Evolutionary conservation across 2,113 vertebrate genomes (phyloP), one percentile per base, ranked within the genome.

Genomic region (Ardeotis arabs): DNA sequence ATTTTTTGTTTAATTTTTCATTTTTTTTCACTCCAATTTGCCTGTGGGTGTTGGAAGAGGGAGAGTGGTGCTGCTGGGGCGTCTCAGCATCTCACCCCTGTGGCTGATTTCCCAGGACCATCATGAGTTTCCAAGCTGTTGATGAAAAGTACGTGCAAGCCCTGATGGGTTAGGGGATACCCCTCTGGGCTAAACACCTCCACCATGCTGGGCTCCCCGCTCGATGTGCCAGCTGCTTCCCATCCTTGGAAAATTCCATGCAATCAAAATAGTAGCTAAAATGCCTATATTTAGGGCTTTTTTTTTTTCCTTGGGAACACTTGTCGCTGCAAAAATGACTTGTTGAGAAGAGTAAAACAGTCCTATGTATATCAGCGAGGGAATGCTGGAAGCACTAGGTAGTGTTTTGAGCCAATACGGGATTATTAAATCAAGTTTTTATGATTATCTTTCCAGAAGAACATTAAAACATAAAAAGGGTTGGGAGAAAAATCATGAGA

Each of bases 171-270:
- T 84, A 77, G 28, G 41, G 14, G 24, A 58, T 45, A 44, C 2
- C 25, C 4, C 23, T 58, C 37, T 53, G 37, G 27, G 68, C 41
- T 55, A 12, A 80, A 31, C 24, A 64, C 13, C 7, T 76, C 39
- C 28, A 19, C 0, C 0, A 6, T 31, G 39, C 11, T 0, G 0
- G 47, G n/a, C 29, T 72, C 44, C 22, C 41, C 25, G 29, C 50
- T 50, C 19, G 2, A 49, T n/a, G n/a, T 49, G 31, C 29, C 52
- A 39, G 22, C 23, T 81, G 20, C 52, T 91, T 63, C 7, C 21
- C 10, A 5, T 59, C 31, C 56, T 50, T 67, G 72, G 52, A 55
- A 75, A 68, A 49, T 59, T 35, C 19, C 22, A 14, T 37, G 7
- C 16, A 31, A 45, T 64, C 31, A 31, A 73, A 87, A 55, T 3